phyloP scores from a whole-genome alignment of 2,113 vertebrate species.

The Xenus cinereus region DNA sequence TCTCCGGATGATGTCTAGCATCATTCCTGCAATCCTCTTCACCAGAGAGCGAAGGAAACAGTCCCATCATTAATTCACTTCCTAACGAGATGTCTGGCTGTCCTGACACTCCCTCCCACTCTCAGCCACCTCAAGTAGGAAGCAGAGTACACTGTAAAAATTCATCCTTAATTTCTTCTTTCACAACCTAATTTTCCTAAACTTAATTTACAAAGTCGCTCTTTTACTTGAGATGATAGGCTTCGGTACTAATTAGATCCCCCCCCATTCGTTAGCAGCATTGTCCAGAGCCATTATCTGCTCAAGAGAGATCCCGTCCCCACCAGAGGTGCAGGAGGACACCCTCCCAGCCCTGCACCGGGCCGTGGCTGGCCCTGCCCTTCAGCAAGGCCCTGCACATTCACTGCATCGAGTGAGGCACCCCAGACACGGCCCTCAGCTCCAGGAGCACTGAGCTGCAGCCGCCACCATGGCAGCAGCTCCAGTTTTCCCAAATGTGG shows the following conservation, averaged over 20 bases:
- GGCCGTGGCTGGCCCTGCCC: neutral
- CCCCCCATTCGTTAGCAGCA: neutral
- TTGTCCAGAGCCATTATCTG: neutral
- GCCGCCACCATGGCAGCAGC: neutral
- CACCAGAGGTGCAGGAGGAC: neutral
- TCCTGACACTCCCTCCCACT: constrained; percentile 42
- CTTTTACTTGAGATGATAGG: neutral
- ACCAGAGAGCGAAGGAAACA: neutral
- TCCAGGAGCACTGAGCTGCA: neutral
- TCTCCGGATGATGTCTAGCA: neutral
- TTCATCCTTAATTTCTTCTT: neutral
- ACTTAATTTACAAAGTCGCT: neutral
- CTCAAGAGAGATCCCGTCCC: neutral
- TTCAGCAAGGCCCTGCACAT: neutral
- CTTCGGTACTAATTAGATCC: neutral
- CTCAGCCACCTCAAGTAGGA: constrained; percentile 17
- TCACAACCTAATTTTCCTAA: neutral
- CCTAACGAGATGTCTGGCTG: constrained; percentile 3
- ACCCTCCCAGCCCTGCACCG: neutral
- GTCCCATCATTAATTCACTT: constrained; percentile 8
- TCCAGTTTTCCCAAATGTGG: neutral
- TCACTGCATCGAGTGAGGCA: neutral
- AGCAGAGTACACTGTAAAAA: neutral
- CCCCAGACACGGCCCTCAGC: neutral
- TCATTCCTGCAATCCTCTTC: neutral